Conservation (phyloP, 2,888 invertebrate species). For the Ectobius pallidus region DNA sequence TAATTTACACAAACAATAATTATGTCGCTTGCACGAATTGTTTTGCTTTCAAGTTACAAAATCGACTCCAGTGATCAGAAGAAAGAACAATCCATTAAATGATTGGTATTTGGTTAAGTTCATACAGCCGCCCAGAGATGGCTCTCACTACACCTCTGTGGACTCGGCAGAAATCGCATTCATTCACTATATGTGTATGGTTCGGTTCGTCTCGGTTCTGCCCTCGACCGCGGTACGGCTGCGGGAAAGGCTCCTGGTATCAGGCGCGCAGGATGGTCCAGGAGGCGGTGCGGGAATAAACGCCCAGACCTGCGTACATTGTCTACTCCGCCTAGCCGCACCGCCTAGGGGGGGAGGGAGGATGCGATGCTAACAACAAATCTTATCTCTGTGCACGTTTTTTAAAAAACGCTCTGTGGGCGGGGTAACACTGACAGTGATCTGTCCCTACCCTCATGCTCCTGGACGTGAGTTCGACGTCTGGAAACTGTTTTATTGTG, state of each 20-base stretch:
- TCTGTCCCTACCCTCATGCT: neutral
- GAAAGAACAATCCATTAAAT: too few relatives aligned
- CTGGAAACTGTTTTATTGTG: neutral
- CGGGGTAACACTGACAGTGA: constrained; percentile 18
- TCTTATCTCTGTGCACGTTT: constrained; percentile 22
- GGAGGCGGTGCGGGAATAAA: neutral
- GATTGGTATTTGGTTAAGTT: neutral
- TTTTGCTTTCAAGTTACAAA: too few relatives aligned
- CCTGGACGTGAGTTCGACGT: neutral
- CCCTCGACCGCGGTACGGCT: constrained; percentile 24
- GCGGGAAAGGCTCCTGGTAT: constrained; percentile 7
- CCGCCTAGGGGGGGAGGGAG: neutral
- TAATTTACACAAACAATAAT: too few relatives aligned
- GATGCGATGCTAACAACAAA: constrained; percentile 12
- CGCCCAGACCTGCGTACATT: neutral
- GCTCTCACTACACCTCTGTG: constrained; percentile 10
- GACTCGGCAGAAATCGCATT: neutral
- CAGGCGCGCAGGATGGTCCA: neutral
- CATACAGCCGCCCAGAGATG: constrained; percentile 2
- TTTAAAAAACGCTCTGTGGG: constrained; percentile 17
- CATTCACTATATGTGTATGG: neutral
- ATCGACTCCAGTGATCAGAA: too few relatives aligned
- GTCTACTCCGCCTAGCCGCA: neutral
- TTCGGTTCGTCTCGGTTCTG: constrained; percentile 10
- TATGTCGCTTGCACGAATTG: too few relatives aligned